These are phyloP conservation scores for Rhynchonycteris naso DNA, from an alignment of 2,797 vertebrate genomes.

Conservation along the genomic window DNA sequence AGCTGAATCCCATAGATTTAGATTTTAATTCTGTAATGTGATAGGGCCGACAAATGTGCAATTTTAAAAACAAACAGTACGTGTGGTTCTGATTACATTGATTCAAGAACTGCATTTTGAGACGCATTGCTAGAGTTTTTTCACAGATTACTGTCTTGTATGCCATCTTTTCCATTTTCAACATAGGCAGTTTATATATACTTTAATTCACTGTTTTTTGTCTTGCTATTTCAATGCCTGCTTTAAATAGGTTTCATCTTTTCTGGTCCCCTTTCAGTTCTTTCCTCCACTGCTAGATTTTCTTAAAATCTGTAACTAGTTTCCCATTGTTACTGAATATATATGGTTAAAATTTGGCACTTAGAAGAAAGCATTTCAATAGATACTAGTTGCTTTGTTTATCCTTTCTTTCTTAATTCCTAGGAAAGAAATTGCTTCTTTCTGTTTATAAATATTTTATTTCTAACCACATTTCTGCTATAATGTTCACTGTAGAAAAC, in stretches of 20 bases:
- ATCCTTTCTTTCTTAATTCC: neutral
- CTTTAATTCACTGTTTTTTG: neutral
- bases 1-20: neutral
- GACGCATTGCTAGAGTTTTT: neutral
- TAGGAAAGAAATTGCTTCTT: neutral
- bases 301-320: neutral
- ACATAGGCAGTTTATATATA: neutral
- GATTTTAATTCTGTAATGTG: neutral
- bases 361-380: neutral
- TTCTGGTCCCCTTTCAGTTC: neutral
- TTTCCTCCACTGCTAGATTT: slow-evolving; percentile 20
- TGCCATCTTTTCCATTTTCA: neutral
- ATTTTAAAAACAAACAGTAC: neutral
- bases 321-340: neutral
- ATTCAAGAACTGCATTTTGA: neutral
- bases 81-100: neutral
- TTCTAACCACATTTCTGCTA: neutral
- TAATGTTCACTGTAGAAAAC: neutral
- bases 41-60: neutral
- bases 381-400: neutral
- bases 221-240: neutral
- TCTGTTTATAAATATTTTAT: neutral
- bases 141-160: neutral
- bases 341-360: neutral
- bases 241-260: neutral